Base-by-base conservation (phyloP, 2,797 vertebrate genomes). In the Malacoraja senta region DNA sequence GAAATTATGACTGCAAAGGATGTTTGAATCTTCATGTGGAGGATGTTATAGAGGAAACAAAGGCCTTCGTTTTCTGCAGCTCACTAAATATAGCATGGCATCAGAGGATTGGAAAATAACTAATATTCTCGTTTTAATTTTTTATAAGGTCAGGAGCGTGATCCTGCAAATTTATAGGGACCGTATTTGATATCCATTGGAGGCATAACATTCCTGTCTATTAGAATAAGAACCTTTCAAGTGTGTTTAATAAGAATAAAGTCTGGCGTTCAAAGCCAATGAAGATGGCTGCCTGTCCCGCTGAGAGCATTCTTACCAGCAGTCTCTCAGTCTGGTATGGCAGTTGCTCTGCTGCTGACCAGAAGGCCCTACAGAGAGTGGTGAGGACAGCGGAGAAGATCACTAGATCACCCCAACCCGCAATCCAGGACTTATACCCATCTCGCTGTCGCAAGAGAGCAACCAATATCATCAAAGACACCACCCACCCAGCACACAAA, bases 151-250 rank as follows among this genome's bases (percentile, higher is more conserved):
- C 61, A 88, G 61, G 65, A 88, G n/a, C 61, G 63, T 88, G 84
- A 88, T 35, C 61, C 61, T 68, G 84, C 84, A 88, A 88, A 88
- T 88, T 88, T 88, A 68, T 88, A 35, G 84, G 44, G 61, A 35
- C n/a, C 21, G 7, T 21, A 32, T 32, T 68, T 88, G 61, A 65
- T n/a, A 68, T 35, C 84, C 65, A 88, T 88, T 88, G 61, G 32
- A 68, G 84, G n/a, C 10, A 88, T 88, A 32, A 88, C 84, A 19
- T 88, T 65, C 9, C 29, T 35, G 61, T n/a, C 61, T 88, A 17
- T 88, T 88, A 35, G n/a, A 88, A 26, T 88, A n/a, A 63, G n/a
- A 79, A 38, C 78, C 17, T 79, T 79, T 38, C 78, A 79, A 68
- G 8, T 35, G 21, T 68, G 21, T 63, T 88, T 65, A 65, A 88